These are phyloP conservation scores for Fistularia tabacaria DNA, from an alignment of 2,797 vertebrate genomes.

Conservation along the genomic window DNA sequence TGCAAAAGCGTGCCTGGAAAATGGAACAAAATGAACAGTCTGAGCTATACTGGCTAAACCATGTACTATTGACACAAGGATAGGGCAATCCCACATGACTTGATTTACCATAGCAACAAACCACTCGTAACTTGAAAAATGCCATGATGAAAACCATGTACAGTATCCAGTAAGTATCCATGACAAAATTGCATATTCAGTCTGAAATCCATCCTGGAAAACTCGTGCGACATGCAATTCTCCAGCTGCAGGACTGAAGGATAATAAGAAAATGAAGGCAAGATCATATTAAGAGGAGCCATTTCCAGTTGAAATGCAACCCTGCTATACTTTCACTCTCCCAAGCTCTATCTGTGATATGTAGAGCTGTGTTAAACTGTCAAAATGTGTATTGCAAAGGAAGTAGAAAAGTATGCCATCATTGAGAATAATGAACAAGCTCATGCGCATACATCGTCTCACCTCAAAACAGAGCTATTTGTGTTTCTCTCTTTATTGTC, in stretches of 20 bases:
- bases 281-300: not conserved
- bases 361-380: no score
- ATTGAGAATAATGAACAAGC: slow-evolving; percentile 13
- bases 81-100: slow-evolving; percentile 31
- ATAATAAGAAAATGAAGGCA: slow-evolving; percentile 32
- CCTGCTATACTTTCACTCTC: no score
- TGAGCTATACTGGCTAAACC: slow-evolving; percentile 24
- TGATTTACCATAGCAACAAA: slow-evolving; percentile 12
- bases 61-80: slow-evolving; percentile 33
- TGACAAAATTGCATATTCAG: slow-evolving; percentile 34
- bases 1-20: slow-evolving; percentile 38
- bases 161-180: slow-evolving; percentile 24
- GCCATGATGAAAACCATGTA: slow-evolving; percentile 24
- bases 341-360: not conserved
- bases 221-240: slow-evolving; percentile 23
- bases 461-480: slow-evolving; percentile 8
- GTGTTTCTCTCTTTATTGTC: slow-evolving; percentile 25
- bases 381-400: no score
- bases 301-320: no score
- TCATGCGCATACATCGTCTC: not conserved
- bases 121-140: slow-evolving; percentile 18
- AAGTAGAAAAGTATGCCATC: no score
- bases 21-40: slow-evolving; percentile 30
- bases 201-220: slow-evolving; percentile 34
- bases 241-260: slow-evolving; percentile 20